Evolutionary conservation across 2,888 invertebrate species (phyloP).

Genomic region (Tachina lurida): DNA sequence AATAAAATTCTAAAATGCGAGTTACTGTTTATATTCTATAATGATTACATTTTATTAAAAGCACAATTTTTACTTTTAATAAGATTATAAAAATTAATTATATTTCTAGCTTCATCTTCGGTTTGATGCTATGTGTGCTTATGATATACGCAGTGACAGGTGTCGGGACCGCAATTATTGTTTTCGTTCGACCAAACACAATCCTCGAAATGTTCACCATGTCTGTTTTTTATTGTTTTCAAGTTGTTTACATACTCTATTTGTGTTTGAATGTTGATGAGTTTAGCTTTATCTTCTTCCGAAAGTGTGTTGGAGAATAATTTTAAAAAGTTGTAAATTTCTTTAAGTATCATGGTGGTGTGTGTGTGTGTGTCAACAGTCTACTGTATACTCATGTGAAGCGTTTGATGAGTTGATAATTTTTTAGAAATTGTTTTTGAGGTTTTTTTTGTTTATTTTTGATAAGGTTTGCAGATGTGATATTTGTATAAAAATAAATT

Average conservation of each 20-base stretch:
- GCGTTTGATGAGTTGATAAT: neutral
- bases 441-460: too few relatives aligned
- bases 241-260: slow-evolving; percentile 3
- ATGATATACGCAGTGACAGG: slow-evolving; percentile 3
- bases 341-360: neutral
- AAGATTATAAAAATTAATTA: neutral
- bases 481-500: too few relatives aligned
- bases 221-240: slow-evolving; percentile 28
- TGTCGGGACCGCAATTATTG: slow-evolving; percentile 15
- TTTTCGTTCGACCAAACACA: slow-evolving; percentile 37
- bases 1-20: too few relatives aligned
- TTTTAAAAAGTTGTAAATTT: neutral
- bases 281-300: neutral
- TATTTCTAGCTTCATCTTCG: neutral
- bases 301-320: neutral
- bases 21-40: neutral
- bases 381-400: neutral
- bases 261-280: slow-evolving; percentile 12
- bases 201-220: slow-evolving; percentile 27
- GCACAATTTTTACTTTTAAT: neutral
- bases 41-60: neutral
- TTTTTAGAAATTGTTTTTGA: too few relatives aligned
- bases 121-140: neutral
- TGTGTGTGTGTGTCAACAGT: neutral
- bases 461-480: too few relatives aligned